Percentiles rank a stretch among this genome's conserved stretches.
Conservation (phyloP, 2,888 invertebrate species). For the Hydrotaea diabolus region DNA sequence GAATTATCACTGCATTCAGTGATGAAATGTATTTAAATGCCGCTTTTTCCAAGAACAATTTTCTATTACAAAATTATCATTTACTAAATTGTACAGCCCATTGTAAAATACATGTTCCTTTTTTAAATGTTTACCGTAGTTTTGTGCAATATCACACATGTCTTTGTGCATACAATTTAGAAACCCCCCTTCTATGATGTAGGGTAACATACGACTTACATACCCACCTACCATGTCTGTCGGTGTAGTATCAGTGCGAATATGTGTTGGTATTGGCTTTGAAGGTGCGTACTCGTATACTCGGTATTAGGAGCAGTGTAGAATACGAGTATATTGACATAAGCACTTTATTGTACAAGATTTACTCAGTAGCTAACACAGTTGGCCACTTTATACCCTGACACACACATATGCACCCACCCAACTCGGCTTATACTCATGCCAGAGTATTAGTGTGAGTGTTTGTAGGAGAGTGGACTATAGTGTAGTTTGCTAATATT, state of each 20-base stretch:
- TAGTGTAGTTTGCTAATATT: conserved; percentile 54
- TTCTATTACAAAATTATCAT: too few relatives aligned
- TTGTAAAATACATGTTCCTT: too few relatives aligned
- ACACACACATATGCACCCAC: not conserved
- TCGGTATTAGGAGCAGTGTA: not conserved
- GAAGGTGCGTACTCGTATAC: not conserved
- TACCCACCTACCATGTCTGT: not conserved
- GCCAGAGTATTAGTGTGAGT: not conserved
- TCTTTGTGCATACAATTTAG: too few relatives aligned
- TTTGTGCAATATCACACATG: too few relatives aligned
- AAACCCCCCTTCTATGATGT: too few relatives aligned
- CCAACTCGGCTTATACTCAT: not conserved
- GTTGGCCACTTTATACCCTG: conserved; percentile 20
- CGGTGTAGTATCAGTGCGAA: not conserved
- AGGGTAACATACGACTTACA: too few relatives aligned
- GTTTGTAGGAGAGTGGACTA: not conserved
- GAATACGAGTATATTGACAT: conserved; percentile 44
- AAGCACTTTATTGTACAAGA: conserved; percentile 60
- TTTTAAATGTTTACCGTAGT: too few relatives aligned
- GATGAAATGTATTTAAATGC: too few relatives aligned
- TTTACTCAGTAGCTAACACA: conserved; percentile 41
- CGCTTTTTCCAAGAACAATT: too few relatives aligned
- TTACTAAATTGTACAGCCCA: too few relatives aligned
- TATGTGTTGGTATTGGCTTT: not conserved
- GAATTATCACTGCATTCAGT: too few relatives aligned